Evolutionary conservation across 2,113 vertebrate genomes (phyloP), one percentile per base, ranked within the genome.

Genomic region (Cebus imitator): DNA sequence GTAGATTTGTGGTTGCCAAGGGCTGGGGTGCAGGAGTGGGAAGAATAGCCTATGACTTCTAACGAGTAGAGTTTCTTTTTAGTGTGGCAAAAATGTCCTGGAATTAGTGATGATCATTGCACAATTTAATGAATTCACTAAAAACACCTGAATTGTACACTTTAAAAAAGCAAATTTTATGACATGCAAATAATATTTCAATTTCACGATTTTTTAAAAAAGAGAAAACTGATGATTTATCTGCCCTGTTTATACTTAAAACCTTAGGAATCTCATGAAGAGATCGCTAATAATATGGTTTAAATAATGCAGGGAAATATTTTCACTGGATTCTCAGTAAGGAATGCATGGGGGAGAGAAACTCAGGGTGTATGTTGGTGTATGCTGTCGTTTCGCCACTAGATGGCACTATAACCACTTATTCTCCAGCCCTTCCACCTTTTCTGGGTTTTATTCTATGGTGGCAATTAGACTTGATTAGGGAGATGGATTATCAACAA

Each of bases 341-440:
- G 32, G 2, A 21, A 73, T 0, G 8, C 2, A 1, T n/a, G 18
- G 30, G 32, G 6, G 12, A 27, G 27, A 64, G 6, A 25, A 35
- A 9, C 20, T 40, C 55, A 40, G 61, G 11, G 10, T 90, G 93
- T 50, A 68, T 6, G 97, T 95, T 43, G 11, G 10, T 90, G 91
- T 50, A 68, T 6, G 97, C 94, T 43, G 45, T 45, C 66, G 12
- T 1, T 78, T 8, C 0, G 81, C 97, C 98, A 98, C 98, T 98
- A 98, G 98, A 96, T 98, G 98, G 97, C 93, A 97, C 79, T 43
- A 73, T 88, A 81, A 2, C 45, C 95, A 16, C 95, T 95, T 91
- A 25, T 61, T 97, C 78, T 16, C 27, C 27, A 21, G 68, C 4
- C 2, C 73, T 16, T 20, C 82, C 75, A 2, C 35, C 40, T 82